Conservation (phyloP, 2,797 vertebrate species). For the Perdix hodgsoniae region DNA sequence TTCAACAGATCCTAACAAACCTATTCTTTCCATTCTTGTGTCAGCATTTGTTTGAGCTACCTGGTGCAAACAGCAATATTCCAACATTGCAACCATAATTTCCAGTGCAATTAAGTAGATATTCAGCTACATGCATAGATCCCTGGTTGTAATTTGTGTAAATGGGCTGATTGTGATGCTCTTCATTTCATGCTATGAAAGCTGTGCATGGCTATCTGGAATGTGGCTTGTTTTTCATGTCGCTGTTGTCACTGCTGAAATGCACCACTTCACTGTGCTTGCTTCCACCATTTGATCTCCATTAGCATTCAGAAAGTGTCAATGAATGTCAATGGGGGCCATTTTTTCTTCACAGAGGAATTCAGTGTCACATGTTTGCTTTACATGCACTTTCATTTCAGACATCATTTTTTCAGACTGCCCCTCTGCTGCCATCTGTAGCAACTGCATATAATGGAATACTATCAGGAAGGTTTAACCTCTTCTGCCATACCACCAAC, state of each 20-base stretch:
- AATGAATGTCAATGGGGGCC: not conserved
- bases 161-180: not conserved
- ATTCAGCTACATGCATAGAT: not conserved
- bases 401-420: not conserved
- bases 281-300: not conserved
- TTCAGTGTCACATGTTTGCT: not conserved
- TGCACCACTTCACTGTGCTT: not conserved
- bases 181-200: not conserved
- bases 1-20: not conserved
- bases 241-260: not conserved
- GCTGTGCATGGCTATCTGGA: not conserved
- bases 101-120: not conserved
- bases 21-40: not conserved
- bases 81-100: not conserved
- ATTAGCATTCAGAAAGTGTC: not conserved
- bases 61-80: not conserved
- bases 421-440: not conserved
- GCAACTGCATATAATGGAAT: not conserved
- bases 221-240: not conserved
- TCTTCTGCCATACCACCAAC: not conserved
- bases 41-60: not conserved
- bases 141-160: not conserved
- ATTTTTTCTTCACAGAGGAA: not conserved
- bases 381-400: not conserved
- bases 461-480: not conserved